phyloP scores from a whole-genome alignment of 2,113 vertebrate genomes.

The Galbula dea region DNA sequence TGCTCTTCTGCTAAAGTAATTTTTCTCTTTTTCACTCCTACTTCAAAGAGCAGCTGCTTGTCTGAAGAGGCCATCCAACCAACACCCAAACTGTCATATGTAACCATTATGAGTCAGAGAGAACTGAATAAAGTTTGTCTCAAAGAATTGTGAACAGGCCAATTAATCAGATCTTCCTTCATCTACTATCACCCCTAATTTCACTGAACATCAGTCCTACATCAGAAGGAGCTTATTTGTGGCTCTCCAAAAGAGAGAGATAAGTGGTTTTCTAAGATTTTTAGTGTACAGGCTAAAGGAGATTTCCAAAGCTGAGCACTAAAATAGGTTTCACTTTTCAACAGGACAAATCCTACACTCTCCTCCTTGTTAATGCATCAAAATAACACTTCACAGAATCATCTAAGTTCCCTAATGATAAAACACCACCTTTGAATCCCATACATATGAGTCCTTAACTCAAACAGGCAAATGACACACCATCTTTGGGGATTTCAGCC shows the following conservation, averaged over 20 bases:
- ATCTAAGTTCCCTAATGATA: not conserved
- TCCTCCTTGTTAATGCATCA: not conserved
- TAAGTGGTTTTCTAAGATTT: not conserved
- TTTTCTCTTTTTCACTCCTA: not conserved
- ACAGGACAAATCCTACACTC: not conserved
- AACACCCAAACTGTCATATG: not conserved
- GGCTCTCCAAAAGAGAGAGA: not conserved
- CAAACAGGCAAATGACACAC: not conserved
- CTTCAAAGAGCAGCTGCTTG: constrained; percentile 15
- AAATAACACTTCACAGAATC: not conserved
- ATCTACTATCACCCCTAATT: not conserved
- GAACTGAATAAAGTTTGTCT: not conserved
- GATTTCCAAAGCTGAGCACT: not conserved
- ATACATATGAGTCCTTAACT: not conserved
- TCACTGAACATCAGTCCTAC: not conserved
- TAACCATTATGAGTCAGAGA: not conserved
- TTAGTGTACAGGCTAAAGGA: not conserved
- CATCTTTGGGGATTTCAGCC: not conserved
- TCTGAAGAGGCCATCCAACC: not conserved
- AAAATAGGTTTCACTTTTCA: not conserved
- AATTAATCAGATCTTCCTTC: not conserved
- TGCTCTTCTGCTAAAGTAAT: not conserved
- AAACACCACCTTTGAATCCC: not conserved
- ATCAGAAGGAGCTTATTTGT: not conserved
- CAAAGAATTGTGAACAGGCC: not conserved